Percentiles rank a stretch among this genome's conserved stretches.
phyloP scores from a whole-genome alignment of 2,113 vertebrate genomes.

The Bolborhynchus lineola region DNA sequence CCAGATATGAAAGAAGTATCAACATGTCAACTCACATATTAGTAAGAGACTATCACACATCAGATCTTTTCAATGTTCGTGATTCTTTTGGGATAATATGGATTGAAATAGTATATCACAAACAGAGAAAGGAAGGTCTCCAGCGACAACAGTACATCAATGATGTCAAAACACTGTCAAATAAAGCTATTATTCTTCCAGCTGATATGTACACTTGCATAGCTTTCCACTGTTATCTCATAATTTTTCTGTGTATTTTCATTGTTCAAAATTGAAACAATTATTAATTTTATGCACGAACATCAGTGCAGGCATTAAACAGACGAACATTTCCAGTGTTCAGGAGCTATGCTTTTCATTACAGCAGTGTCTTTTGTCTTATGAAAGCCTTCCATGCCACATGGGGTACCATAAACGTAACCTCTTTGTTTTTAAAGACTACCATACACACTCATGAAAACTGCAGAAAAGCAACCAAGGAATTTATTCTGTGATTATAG shows the following conservation, averaged over 20 bases:
- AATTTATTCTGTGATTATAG: not conserved
- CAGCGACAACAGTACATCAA: conserved; percentile 64
- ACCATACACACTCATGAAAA: not conserved
- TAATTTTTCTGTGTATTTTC: conserved; percentile 35
- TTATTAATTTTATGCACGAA: not conserved
- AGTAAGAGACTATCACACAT: conserved; percentile 53
- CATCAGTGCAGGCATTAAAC: not conserved
- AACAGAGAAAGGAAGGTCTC: conserved; percentile 59
- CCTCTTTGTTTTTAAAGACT: not conserved
- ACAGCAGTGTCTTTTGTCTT: not conserved
- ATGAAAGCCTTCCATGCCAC: not conserved
- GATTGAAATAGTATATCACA: conserved; percentile 65
- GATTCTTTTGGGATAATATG: conserved; percentile 67
- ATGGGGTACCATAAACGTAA: not conserved
- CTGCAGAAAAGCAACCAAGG: not conserved
- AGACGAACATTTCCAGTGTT: not conserved
- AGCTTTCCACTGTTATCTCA: conserved; percentile 24
- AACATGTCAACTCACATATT: conserved; percentile 62
- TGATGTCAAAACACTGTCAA: conserved; percentile 73
- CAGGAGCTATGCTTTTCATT: not conserved
- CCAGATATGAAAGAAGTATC: conserved; percentile 62
- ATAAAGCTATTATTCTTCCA: conserved; percentile 59
- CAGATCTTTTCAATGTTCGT: conserved; percentile 40
- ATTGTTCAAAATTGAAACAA: conserved; percentile 22
- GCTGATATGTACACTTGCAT: conserved; percentile 26